phyloP scores from a whole-genome alignment of 2,888 invertebrate genomes.

The Cheilosia pagana region DNA sequence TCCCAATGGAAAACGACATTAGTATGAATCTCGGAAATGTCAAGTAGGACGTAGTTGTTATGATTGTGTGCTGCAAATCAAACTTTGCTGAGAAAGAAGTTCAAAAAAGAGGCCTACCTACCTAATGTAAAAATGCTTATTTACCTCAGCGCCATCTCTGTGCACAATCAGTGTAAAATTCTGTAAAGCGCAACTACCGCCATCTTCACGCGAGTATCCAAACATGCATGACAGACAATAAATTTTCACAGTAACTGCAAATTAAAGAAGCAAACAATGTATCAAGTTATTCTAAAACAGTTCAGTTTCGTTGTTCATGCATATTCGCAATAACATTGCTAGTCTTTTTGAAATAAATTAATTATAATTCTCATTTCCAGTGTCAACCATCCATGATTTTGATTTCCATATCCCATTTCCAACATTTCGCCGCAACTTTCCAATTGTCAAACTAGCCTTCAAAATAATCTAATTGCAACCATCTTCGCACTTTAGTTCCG shows the following conservation, averaged over 20 bases:
- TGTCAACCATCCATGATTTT: conserved; percentile 21
- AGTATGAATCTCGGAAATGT: no score
- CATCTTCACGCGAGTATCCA: neutral
- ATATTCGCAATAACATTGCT: neutral
- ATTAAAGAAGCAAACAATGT: neutral
- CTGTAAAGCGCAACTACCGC: neutral
- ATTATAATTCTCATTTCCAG: conserved; percentile 13
- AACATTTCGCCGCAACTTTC: conserved; percentile 58
- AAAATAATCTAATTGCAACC: conserved; percentile 59
- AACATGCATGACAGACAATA: fast-evolving
- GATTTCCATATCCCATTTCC: conserved; percentile 7
- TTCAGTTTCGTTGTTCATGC: neutral
- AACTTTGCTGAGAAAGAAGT: no score
- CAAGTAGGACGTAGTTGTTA: no score
- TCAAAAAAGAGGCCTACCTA: no score
- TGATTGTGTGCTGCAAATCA: no score
- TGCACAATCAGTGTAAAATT: no score
- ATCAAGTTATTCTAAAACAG: neutral
- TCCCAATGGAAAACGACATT: no score
- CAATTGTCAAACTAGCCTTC: conserved; percentile 63
- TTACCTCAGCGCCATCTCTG: no score
- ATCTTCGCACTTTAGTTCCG: conserved; percentile 74
- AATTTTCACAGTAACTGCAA: neutral
- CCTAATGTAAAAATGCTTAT: no score
- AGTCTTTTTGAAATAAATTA: neutral